Conservation (phyloP, 1,140 invertebrate species). For the Dinoponera quadriceps region DNA sequence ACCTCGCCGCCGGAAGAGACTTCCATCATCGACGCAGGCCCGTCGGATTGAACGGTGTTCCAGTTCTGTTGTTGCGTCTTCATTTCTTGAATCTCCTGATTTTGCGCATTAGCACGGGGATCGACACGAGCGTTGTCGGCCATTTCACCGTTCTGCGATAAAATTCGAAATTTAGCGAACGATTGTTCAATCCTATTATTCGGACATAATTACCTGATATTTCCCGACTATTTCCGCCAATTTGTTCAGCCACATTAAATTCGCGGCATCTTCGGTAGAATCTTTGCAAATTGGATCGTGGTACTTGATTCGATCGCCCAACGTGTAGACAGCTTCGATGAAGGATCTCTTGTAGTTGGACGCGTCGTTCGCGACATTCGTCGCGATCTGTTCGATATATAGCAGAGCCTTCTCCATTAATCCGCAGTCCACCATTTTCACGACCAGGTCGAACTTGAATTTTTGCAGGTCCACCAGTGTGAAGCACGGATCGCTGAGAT, state of each 20-base stretch:
- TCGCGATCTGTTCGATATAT: slow-evolving; percentile 93
- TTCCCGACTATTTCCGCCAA: slow-evolving; percentile 79
- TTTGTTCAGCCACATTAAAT: slow-evolving; percentile 81
- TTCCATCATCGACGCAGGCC: slow-evolving; percentile 77
- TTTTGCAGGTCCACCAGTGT: slow-evolving; percentile 89
- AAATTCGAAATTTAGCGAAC: background rate
- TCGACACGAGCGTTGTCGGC: slow-evolving; percentile 63
- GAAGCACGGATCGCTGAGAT: slow-evolving; percentile 92
- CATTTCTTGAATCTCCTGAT: slow-evolving; percentile 62
- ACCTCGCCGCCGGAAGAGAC: slow-evolving; percentile 64
- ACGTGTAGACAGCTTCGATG: slow-evolving; percentile 88
- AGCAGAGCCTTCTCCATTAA: slow-evolving; percentile 91
- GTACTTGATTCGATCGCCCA: slow-evolving; percentile 92
- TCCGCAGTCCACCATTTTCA: slow-evolving; percentile 92
- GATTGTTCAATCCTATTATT: background rate
- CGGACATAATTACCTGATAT: slow-evolving; percentile 72
- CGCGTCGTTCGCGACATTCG: slow-evolving; percentile 88
- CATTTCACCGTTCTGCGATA: slow-evolving; percentile 77
- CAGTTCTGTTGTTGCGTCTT: slow-evolving; percentile 74
- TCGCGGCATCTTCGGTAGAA: slow-evolving; percentile 81
- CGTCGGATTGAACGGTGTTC: slow-evolving; percentile 69
- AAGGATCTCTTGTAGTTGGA: slow-evolving; percentile 87
- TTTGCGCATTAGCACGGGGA: slow-evolving; percentile 41
- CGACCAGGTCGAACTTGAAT: slow-evolving; percentile 91
- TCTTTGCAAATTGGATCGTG: slow-evolving; percentile 90